Evolutionary conservation across 1,140 invertebrate species (phyloP), one percentile per base, ranked within the genome.

Genomic region (Stenopsyche tienmushanensis): DNA sequence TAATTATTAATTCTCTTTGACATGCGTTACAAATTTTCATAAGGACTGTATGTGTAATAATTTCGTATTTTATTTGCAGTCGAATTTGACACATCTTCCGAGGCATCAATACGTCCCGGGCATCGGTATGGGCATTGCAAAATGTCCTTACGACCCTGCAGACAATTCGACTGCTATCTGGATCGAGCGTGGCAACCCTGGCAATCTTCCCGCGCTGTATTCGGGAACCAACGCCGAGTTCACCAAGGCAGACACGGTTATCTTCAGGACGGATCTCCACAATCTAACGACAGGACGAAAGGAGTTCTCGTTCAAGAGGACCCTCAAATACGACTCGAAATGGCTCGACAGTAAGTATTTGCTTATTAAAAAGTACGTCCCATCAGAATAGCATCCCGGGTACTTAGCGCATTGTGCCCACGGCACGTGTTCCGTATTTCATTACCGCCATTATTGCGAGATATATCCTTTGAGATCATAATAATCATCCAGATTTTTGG

Each of bases 321-420:
- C 95, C 25, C 85, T 96, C 71, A 96, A 97, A 80, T 96, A 97
- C 77, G 95, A 98, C 82, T 97, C 94, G 49, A 97, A 96, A 77
- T 97, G 95, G 94, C 86, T 98, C 47, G 96, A 97, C 83, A 96
- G 95, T 98, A 82, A 92, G 91, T 91, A 78, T 29, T 34, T 5
- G 29, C 29, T 13, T 34, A 7, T 7, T 34, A 34, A 34, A 34
- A 34, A 7, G 5, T 34, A 7, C 29, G 13, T 34, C 5, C 5
- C 13, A 34, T 34, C 5, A 7, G 29, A 34, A 34, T 13, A 34
- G 29, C 29, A 34, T 34, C 5, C 5, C 13, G 29, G 29, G 29
- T 34, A 34, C 13, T 34, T 34, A 34, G 13, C 29, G 13, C n/a
- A n/a, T n/a, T n/a, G n/a, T n/a, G n/a, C 13, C 29, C 29, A 13